Base-by-base conservation (phyloP, 1,140 invertebrate genomes). In the Philopotamus ludificatus region DNA sequence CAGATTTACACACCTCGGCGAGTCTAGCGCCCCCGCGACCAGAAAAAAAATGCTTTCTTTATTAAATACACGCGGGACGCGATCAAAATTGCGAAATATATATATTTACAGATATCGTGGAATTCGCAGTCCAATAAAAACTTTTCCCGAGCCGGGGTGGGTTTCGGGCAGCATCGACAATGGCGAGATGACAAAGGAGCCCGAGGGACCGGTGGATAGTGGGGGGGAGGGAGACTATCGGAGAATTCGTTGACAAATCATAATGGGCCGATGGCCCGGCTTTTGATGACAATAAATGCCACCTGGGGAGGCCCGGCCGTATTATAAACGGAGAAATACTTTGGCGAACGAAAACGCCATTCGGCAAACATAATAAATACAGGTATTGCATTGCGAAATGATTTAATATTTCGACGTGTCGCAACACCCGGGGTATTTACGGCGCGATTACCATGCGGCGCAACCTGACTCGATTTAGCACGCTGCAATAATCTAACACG, bases 41-140 rank as follows among this genome's bases (percentile, higher is more conserved):
- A n/a, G n/a, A n/a, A n/a, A n/a, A n/a, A n/a, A n/a, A n/a, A n/a
- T n/a, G n/a, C n/a, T n/a, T n/a, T n/a, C n/a, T n/a, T n/a, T n/a
- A n/a, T n/a, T n/a, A n/a, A n/a, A n/a, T n/a, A n/a, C n/a, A n/a
- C n/a, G n/a, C n/a, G n/a, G n/a, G n/a, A n/a, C n/a, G n/a, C n/a
- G n/a, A n/a, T 20, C 3, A 23, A 51, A 51, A 51, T 51, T 10
- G 49, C 20, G 21, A 23, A 20, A 54, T 23, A 34, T 28, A 54
- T 28, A 54, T 54, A 7, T 34, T 3, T 53, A 23, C 21, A 16
- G 23, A 22, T 4, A 25, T 4, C 1, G 21, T 51, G 51, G 25
- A 54, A 54, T 54, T 58, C 54, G 34, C 54, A 58, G 34, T 58
- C 54, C 44, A 58, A 58, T 58, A 58, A 58, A n/a, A 58, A 58